A percentile compares a stretch with the other conserved stretches of the same genome.
phyloP scores from a whole-genome alignment of 2,888 invertebrate genomes.

The Saturnia japonica region DNA sequence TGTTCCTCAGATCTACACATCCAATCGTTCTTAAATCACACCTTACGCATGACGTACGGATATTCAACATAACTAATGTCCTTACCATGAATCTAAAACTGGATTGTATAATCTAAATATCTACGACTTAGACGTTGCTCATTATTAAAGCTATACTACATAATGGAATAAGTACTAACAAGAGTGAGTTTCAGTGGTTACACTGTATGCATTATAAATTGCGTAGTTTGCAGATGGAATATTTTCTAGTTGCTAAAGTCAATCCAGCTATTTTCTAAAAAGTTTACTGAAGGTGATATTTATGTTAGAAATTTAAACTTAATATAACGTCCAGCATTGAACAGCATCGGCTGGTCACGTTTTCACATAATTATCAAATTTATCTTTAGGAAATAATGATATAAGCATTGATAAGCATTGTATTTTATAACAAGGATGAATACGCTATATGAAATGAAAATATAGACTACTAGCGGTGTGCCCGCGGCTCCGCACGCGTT shows the following conservation, averaged over 20 bases:
- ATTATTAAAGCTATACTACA: neutral
- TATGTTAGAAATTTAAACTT: neutral
- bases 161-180: neutral
- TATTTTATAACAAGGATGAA: constrained; percentile 1
- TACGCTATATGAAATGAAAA: constrained; percentile 15
- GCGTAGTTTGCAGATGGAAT: constrained; percentile 6
- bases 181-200: neutral
- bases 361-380: constrained; percentile 15
- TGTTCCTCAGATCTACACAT: neutral
- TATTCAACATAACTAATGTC: neutral
- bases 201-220: constrained; percentile 10
- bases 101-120: constrained; percentile 11
- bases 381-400: constrained; percentile 36
- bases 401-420: too few species aligned
- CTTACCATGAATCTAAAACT: constrained; percentile 9
- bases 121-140: neutral
- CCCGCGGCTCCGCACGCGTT: too few species aligned
- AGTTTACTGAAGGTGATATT: neutral
- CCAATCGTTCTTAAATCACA: neutral
- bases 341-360: neutral
- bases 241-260: neutral
- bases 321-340: neutral
- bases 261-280: neutral
- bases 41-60: neutral
- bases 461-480: constrained; percentile 23